phyloP scores from a whole-genome alignment of 2,888 invertebrate genomes.

The Helleia helle region DNA sequence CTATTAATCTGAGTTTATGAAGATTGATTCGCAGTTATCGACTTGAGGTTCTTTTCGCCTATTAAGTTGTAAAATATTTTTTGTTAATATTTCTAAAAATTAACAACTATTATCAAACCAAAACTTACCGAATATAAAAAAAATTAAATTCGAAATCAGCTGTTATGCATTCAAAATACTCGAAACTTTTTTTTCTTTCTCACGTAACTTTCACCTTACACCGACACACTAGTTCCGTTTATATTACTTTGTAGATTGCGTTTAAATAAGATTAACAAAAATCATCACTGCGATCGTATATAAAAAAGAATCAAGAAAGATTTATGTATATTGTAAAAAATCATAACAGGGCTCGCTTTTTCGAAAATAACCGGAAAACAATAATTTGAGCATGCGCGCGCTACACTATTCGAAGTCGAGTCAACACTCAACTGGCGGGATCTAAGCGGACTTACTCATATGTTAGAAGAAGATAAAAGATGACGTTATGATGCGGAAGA shows the following conservation, averaged over 20 bases:
- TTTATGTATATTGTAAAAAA: slow-evolving; percentile 16
- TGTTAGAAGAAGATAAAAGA: slow-evolving; percentile 36
- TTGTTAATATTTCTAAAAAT: no score
- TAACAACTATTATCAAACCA: no score
- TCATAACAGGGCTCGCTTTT: slow-evolving; percentile 28
- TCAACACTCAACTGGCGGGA: slow-evolving; percentile 50
- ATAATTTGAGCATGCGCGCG: slow-evolving; percentile 44
- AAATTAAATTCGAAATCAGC: slow-evolving; percentile 5
- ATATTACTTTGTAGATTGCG: slow-evolving; percentile 13
- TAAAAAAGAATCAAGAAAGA: not conserved
- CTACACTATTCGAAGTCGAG: slow-evolving; percentile 29
- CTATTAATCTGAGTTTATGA: no score
- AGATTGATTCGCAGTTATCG: no score
- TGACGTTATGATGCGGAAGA: slow-evolving; percentile 27
- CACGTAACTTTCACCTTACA: slow-evolving; percentile 52
- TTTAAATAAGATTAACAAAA: slow-evolving; percentile 7
- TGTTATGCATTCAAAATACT: slow-evolving; percentile 18
- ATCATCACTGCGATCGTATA: slow-evolving; percentile 7
- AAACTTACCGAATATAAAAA: slow-evolving; percentile 1
- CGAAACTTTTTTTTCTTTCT: slow-evolving; percentile 27
- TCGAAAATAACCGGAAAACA: slow-evolving; percentile 28
- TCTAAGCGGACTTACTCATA: slow-evolving; percentile 37
- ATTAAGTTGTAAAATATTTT: no score
- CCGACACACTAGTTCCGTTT: slow-evolving; percentile 27
- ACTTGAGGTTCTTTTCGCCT: no score